A percentile compares a stretch with the other conserved stretches of the same genome.
These are phyloP conservation scores for Ormyrus pomaceus DNA, from an alignment of 2,888 invertebrate species.

Conservation along the genomic window DNA sequence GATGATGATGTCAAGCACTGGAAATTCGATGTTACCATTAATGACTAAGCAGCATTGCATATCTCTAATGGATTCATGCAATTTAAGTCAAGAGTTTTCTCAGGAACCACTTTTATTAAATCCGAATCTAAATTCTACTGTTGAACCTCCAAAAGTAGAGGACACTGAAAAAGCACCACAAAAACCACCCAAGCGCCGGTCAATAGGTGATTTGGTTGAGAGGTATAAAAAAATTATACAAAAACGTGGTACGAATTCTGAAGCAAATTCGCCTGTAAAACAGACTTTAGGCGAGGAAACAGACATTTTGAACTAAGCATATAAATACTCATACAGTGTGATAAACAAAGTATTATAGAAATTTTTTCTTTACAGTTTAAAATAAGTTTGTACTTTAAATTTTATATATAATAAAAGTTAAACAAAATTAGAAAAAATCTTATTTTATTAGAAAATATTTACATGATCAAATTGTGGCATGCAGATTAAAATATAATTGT, in stretches of 20 bases:
- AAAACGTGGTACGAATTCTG: constrained; percentile 39
- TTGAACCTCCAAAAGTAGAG: constrained; percentile 29
- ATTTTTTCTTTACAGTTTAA: constrained; percentile 43
- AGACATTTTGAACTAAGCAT: constrained; percentile 14
- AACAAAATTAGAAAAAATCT: constrained; percentile 49
- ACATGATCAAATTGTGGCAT: constrained; percentile 27
- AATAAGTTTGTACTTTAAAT: constrained; percentile 38
- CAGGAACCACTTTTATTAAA: constrained; percentile 51
- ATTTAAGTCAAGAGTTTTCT: constrained; percentile 54
- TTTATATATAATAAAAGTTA: constrained; percentile 54
- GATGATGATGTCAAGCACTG: constrained; percentile 60
- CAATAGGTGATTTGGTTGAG: constrained; percentile 71
- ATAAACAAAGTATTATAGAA: constrained; percentile 32
- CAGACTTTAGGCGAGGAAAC: constrained; percentile 38
- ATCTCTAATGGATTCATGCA: constrained; percentile 46
- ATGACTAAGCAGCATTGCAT: constrained; percentile 51
- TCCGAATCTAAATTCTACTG: constrained; percentile 40
- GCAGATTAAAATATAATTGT: constrained; percentile 46
- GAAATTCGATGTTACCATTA: constrained; percentile 63
- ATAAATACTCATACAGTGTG: constrained; percentile 6
- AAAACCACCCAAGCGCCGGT: constrained; percentile 60
- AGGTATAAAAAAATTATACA: constrained; percentile 67
- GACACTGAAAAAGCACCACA: constrained; percentile 44
- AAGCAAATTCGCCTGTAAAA: background rate
- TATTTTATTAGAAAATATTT: constrained; percentile 50